phyloP scores from a whole-genome alignment of 2,888 invertebrate species.

The Brachyptera putata region DNA sequence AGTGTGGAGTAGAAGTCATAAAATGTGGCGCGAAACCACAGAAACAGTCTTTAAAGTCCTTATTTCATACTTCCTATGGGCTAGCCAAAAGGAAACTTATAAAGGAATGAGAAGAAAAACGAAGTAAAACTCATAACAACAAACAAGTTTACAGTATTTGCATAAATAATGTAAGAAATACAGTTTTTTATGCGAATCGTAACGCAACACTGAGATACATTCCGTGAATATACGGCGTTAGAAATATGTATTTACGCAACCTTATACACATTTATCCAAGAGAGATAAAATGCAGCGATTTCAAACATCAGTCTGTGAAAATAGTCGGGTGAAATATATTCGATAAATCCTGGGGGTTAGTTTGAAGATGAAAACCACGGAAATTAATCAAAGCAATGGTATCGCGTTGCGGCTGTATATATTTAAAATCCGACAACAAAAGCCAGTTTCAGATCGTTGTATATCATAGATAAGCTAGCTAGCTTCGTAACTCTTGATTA shows the following conservation, averaged over 20 bases:
- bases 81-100: constrained; percentile 3
- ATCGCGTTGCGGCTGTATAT: background rate
- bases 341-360: background rate
- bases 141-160: background rate
- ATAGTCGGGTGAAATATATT: too few relatives aligned
- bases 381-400: constrained; percentile 8
- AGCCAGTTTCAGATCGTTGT: constrained; percentile 11
- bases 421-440: constrained; percentile 6
- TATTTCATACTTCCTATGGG: constrained; percentile 3
- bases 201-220: too few relatives aligned
- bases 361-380: constrained; percentile 1
- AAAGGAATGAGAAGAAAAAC: constrained; percentile 6
- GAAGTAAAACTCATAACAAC: constrained; percentile 3
- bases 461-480: background rate
- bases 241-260: too few relatives aligned
- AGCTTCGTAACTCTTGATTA: constrained; percentile 12
- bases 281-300: too few relatives aligned
- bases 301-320: too few relatives aligned
- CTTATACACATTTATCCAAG: too few relatives aligned
- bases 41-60: background rate
- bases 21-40: background rate
- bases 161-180: constrained; percentile 11
- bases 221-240: too few relatives aligned
- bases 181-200: too few relatives aligned
- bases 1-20: constrained; percentile 1